Percentiles rank a stretch among this genome's conserved stretches.
Evolutionary conservation across 2,797 vertebrate genomes (phyloP).

Genomic region (Falco rusticolus): DNA sequence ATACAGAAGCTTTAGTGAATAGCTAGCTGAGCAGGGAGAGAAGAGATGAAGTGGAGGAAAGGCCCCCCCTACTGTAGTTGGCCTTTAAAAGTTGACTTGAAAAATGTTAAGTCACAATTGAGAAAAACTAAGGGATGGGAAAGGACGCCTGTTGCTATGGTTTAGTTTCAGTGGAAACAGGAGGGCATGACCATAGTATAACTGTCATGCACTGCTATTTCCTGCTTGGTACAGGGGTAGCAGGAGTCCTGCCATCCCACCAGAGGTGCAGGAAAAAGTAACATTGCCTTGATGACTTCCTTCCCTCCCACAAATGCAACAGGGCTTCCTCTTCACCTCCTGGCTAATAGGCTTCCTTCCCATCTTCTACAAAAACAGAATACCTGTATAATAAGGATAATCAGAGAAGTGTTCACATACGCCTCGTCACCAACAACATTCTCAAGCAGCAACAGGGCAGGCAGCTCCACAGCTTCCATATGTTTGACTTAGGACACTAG

Average conservation of each 20-base stretch:
- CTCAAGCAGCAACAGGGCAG: not conserved
- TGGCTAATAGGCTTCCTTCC: not conserved
- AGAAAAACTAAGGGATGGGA: not conserved
- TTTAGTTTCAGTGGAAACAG: not conserved
- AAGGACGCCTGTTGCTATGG: not conserved
- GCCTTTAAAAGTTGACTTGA: not conserved
- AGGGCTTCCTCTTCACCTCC: not conserved
- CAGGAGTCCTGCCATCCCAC: not conserved
- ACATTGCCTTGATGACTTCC: not conserved
- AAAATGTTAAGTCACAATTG: not conserved
- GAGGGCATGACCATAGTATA: not conserved
- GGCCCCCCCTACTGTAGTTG: conserved; percentile 41
- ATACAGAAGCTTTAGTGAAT: not conserved
- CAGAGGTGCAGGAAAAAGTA: not conserved
- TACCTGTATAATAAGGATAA: not conserved
- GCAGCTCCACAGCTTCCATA: not conserved
- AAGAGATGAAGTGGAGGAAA: not conserved
- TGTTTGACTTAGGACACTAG: not conserved
- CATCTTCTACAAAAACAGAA: not conserved
- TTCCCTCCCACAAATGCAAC: not conserved
- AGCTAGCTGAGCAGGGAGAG: not conserved
- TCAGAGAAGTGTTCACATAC: not conserved
- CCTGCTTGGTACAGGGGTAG: not conserved
- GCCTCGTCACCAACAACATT: not conserved
- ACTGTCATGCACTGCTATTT: not conserved